These are phyloP conservation scores for Xestia xanthographa DNA, from an alignment of 2,888 invertebrate species.

Conservation along the genomic window DNA sequence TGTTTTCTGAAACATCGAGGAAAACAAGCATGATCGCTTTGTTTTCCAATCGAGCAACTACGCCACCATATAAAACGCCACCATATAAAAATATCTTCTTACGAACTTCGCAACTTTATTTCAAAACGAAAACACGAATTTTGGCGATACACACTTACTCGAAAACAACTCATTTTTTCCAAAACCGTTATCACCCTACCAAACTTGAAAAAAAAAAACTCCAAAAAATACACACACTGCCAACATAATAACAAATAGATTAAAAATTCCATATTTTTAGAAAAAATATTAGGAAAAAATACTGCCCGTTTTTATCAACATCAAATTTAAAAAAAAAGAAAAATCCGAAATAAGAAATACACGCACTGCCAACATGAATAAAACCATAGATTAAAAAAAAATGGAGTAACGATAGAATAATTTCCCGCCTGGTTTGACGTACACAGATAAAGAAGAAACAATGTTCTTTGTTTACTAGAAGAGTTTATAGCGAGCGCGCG, in stretches of 20 bases:
- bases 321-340: neutral
- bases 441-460: conserved; percentile 23
- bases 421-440: conserved; percentile 39
- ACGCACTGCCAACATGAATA: conserved; percentile 49
- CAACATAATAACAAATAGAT: neutral
- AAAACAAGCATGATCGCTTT: conserved; percentile 21
- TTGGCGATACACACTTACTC: neutral
- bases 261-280: neutral
- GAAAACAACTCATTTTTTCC: conserved; percentile 3
- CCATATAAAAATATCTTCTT: conserved; percentile 33
- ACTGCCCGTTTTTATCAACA: neutral
- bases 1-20: conserved; percentile 13
- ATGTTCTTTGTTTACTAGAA: conserved; percentile 62
- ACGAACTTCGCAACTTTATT: neutral
- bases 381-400: conserved; percentile 23
- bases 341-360: neutral
- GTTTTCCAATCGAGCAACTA: conserved; percentile 15
- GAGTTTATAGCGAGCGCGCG: conserved; percentile 55
- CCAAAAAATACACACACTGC: conserved; percentile 1
- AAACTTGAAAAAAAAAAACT: neutral
- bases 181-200: conserved; percentile 5
- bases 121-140: neutral
- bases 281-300: neutral
- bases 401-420: neutral
- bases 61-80: conserved; percentile 38